Percentiles rank a stretch among this genome's conserved stretches.
phyloP scores from a whole-genome alignment of 2,113 vertebrate species.

The Nyctereutes procyonoides region DNA sequence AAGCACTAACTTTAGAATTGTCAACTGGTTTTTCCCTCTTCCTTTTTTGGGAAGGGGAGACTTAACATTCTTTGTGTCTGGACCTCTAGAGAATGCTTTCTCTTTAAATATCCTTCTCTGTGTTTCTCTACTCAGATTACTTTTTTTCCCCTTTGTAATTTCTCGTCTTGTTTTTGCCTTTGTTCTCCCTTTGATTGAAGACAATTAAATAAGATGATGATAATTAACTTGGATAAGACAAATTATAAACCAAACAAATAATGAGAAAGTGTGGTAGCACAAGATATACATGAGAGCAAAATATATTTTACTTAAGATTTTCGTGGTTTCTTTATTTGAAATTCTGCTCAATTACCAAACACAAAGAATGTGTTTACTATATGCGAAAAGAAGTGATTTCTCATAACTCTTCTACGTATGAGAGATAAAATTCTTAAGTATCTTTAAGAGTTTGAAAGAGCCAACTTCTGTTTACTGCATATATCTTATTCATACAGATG shows the following conservation, averaged over 20 bases:
- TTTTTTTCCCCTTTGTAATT: constrained; percentile 20
- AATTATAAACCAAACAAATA: constrained; percentile 56
- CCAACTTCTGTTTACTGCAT: not conserved
- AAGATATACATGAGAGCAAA: not conserved
- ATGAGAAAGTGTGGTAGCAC: not conserved
- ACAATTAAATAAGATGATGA: constrained; percentile 43
- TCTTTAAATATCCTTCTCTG: not conserved
- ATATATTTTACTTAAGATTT: not conserved
- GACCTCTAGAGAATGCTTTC: not conserved
- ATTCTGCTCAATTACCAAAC: constrained; percentile 48
- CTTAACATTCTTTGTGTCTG: not conserved
- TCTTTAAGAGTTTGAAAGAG: not conserved
- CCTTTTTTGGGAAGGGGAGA: not conserved
- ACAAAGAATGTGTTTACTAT: not conserved
- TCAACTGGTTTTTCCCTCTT: not conserved
- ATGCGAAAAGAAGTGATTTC: constrained; percentile 33
- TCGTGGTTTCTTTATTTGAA: constrained; percentile 45
- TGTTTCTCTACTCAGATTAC: not conserved
- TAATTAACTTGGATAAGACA: constrained; percentile 58
- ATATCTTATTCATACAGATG: not conserved
- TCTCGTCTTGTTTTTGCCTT: constrained; percentile 24
- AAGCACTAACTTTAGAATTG: not conserved
- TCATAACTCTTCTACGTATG: not conserved
- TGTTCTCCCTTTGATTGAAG: constrained; percentile 30
- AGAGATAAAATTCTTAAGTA: not conserved